Base-by-base conservation (phyloP, 2,113 vertebrate genomes). In the Stercorarius parasiticus region DNA sequence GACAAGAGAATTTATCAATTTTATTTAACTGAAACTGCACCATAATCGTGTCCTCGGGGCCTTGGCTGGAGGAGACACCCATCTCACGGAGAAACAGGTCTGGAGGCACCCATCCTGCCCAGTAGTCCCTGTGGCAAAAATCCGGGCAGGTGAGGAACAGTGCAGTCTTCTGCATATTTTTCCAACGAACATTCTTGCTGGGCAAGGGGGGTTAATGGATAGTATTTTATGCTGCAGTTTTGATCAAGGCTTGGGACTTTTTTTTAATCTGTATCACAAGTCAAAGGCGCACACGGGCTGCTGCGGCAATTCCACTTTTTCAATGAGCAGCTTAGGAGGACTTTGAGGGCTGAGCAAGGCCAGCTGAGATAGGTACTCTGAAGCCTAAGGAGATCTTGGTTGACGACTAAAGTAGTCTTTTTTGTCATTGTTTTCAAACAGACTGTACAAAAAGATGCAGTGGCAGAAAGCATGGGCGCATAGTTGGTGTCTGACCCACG, bases 1-100 rank as follows among this genome's bases (percentile, higher is more conserved):
- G 95, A 95, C 95, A 93, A 92, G 92, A 96, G 93, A 95, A 95
- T 97, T 96, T 91, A 97, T 96, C 96, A 91, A 84, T 96, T 97
- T 95, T 95, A 89, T 95, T 94, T 94, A 93, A 95, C 93, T 93
- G 69, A 82, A 91, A 82, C 93, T 61, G 81, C 38, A n/a, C 81
- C 81, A 70, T 62, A 87, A 79, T 45, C 0, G 0, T 91, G 84
- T 92, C 66, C 10, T 47, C 7, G 0, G 61, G 87, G 88, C 71
- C 73, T 84, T 66, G 92, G 94, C 88, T 91, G 93, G 74, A 91
- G 90, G 82, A 83, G 86, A 83, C 80, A 90, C 83, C 25, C 69
- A 86, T 20, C 16, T 45, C 53, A 9, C 10, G 6, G 40, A 74
- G 64, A 81, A 73, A 47, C 3, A 12, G 43, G 3, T 40, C 73